These are phyloP conservation scores for Brachionus rotundiformis DNA, from an alignment of 1,140 invertebrate species.

Conservation along the genomic window DNA sequence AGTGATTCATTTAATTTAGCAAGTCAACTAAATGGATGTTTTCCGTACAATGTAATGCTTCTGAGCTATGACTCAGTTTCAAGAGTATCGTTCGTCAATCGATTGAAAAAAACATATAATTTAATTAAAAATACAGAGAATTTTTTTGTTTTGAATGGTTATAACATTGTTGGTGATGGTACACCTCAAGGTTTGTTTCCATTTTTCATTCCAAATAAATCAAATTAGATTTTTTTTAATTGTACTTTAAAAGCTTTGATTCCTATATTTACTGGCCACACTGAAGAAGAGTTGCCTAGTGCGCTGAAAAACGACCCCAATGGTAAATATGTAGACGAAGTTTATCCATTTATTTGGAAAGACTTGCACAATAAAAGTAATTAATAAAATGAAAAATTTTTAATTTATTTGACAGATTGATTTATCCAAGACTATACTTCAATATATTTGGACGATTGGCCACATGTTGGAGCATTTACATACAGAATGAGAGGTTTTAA, in stretches of 20 bases:
- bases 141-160: conserved; percentile 57
- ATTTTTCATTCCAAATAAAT: not conserved
- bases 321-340: conserved; percentile 72
- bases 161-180: conserved; percentile 90
- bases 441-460: conserved; percentile 82
- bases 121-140: not conserved
- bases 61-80: conserved; percentile 34
- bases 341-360: conserved; percentile 68
- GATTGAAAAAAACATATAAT: conserved; percentile 10
- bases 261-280: conserved; percentile 81
- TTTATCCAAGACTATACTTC: conserved; percentile 69
- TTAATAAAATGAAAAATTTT: not conserved
- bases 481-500: conserved; percentile 85
- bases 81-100: not conserved
- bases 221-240: not conserved
- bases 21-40: not conserved
- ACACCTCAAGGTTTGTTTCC: conserved; percentile 69
- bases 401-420: not conserved
- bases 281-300: conserved; percentile 82
- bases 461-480: conserved; percentile 81
- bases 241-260: conserved; percentile 16
- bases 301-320: conserved; percentile 73
- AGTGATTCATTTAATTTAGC: not conserved
- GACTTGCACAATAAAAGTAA: conserved; percentile 56
- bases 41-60: not conserved